phyloP scores from a whole-genome alignment of 2,888 invertebrate species.

The Cepaea hortensis region DNA sequence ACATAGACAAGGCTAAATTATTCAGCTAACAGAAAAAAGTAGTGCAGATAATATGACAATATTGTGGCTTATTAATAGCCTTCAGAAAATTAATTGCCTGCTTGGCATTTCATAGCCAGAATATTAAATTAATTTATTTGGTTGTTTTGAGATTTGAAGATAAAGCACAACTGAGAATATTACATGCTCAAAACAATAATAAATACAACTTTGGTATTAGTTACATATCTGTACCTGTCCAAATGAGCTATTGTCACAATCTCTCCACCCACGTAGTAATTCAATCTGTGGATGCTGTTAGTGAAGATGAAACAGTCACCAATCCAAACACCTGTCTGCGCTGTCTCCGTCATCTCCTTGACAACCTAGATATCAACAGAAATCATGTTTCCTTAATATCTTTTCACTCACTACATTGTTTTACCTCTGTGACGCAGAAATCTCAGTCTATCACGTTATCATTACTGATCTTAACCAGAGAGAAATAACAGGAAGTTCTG shows the following conservation, averaged over 20 bases:
- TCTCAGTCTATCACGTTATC: no score
- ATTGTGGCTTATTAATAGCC: no score
- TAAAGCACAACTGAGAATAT: background rate
- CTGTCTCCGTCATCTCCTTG: constrained; percentile 92
- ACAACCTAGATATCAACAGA: constrained; percentile 80
- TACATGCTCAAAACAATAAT: background rate
- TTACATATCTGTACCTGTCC: constrained; percentile 81
- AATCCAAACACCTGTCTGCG: constrained; percentile 96
- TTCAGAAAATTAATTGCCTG: no score
- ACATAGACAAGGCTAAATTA: no score
- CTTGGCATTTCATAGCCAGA: no score
- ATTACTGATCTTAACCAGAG: no score
- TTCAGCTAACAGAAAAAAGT: no score
- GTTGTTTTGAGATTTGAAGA: background rate
- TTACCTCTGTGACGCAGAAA: no score
- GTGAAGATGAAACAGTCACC: constrained; percentile 99
- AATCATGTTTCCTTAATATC: background rate
- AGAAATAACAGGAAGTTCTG: no score
- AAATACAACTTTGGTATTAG: background rate
- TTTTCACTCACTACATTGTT: no score
- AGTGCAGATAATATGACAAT: no score
- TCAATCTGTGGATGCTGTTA: constrained; percentile 95
- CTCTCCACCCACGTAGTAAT: constrained; percentile 99
- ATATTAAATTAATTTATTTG: no score
- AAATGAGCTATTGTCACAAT: constrained; percentile 98